Evolutionary conservation across 2,113 vertebrate genomes (phyloP).

Genomic region (Hypomesus transpacificus): DNA sequence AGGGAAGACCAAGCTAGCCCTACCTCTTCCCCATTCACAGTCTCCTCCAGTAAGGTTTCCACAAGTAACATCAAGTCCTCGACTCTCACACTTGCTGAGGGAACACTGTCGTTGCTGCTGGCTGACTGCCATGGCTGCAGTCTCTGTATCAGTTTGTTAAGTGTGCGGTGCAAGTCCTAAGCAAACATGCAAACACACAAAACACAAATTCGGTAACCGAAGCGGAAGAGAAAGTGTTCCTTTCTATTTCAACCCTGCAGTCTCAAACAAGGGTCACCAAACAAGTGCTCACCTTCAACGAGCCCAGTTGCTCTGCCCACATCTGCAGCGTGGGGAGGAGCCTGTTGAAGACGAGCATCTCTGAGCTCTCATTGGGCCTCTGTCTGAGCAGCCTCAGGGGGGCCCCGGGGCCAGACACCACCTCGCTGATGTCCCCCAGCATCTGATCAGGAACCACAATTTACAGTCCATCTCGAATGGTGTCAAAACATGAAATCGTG

Average conservation of each 20-base stretch:
- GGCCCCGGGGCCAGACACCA: conserved; percentile 70
- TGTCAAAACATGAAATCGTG: not conserved
- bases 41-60: conserved; percentile 79
- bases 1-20: no score
- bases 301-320: conserved; percentile 82
- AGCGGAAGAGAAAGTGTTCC: no score
- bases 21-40: conserved; percentile 49
- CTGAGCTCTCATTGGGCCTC: conserved; percentile 45
- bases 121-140: conserved; percentile 72
- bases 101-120: conserved; percentile 13
- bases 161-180: conserved; percentile 71
- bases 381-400: conserved; percentile 64
- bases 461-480: not conserved
- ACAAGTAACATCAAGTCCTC: conserved; percentile 81
- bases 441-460: conserved; percentile 63
- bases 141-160: conserved; percentile 68
- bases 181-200: not conserved
- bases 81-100: conserved; percentile 63
- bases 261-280: not conserved
- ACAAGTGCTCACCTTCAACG: conserved; percentile 72
- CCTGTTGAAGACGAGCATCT: conserved; percentile 68
- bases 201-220: not conserved
- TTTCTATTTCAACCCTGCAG: no score
- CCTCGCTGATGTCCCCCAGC: conserved; percentile 68
- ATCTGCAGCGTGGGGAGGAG: conserved; percentile 76